Percentiles rank a stretch among this genome's conserved stretches.
phyloP scores from a whole-genome alignment of 2,797 vertebrate species.

The Momotus momota region DNA sequence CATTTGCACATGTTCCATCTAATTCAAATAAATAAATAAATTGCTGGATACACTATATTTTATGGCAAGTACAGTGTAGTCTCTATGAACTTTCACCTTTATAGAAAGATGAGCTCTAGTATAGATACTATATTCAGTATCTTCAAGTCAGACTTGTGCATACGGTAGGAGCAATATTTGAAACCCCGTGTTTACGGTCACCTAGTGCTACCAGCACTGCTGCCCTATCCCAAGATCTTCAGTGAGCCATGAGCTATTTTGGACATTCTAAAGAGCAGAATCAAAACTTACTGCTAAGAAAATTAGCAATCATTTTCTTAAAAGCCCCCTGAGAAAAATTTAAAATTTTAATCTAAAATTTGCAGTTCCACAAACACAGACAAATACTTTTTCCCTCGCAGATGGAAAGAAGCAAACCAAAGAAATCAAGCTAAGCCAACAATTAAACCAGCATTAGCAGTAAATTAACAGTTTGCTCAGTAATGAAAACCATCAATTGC shows the following conservation, averaged over 20 bases:
- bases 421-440: conserved; percentile 45
- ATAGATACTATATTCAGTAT: not conserved
- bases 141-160: not conserved
- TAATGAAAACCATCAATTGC: conserved; percentile 65
- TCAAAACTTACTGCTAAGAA: not conserved
- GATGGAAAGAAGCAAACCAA: conserved; percentile 45
- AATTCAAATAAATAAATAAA: not conserved
- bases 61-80: not conserved
- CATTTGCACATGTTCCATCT: not conserved
- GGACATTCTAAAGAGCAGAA: not conserved
- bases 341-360: not conserved
- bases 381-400: not conserved
- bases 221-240: not conserved
- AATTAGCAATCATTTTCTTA: not conserved
- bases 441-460: conserved; percentile 57
- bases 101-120: not conserved
- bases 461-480: conserved; percentile 59
- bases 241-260: not conserved
- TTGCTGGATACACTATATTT: not conserved
- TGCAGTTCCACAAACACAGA: not conserved
- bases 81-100: not conserved
- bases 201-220: not conserved
- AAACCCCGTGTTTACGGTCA: not conserved
- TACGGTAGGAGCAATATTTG: not conserved
- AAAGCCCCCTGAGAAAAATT: not conserved